Evolutionary conservation across 2,113 vertebrate genomes (phyloP), one percentile per base, ranked within the genome.

Genomic region (Cryptoleucopteryx plumbea): DNA sequence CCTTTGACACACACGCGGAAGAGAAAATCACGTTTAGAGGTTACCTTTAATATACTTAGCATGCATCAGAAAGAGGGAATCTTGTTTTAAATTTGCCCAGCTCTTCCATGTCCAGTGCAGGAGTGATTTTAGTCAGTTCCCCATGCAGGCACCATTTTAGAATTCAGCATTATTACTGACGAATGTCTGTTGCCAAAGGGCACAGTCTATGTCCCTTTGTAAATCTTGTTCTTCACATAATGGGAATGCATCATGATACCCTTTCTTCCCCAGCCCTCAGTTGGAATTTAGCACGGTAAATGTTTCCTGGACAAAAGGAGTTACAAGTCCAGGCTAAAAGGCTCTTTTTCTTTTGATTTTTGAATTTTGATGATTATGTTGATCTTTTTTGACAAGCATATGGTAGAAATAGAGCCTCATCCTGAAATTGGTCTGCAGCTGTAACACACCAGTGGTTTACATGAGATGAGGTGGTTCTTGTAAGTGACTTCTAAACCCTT

Each of bases 101-200:
- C 34, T 92, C 36, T 47, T 56, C 5, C 1, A 0, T 58, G 42
- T 29, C 50, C 38, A 7, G n/a, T 11, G 20, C 38, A 55, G 26
- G 23, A 81, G 43, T 29, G 23, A 47, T 21, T 62, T 81, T 14
- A 82, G 16, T 42, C 47, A 10, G 14, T 40, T 92, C 23, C 31
- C 15, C 13, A 1, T 1, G 1, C 6, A 61, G 16, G 38, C 43
- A 17, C 16, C 3, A 0, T 67, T 79, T 40, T 12, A 50, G 56
- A 72, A 31, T 7, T 40, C 19, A 6, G 11, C 5, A 1, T 58
- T 66, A 6, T 36, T 47, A 16, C 42, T 56, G 56, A 45, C 6
- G 8, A 21, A 4, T 9, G 4, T 11, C 11, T 47, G 5, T 45
- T 70, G 47, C 6, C 26, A 56, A 14, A 1, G 4, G 61, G 58